Evolutionary conservation across 2,888 invertebrate genomes (phyloP), one percentile per base, ranked within the genome.

Genomic region (Fragum sueziense): DNA sequence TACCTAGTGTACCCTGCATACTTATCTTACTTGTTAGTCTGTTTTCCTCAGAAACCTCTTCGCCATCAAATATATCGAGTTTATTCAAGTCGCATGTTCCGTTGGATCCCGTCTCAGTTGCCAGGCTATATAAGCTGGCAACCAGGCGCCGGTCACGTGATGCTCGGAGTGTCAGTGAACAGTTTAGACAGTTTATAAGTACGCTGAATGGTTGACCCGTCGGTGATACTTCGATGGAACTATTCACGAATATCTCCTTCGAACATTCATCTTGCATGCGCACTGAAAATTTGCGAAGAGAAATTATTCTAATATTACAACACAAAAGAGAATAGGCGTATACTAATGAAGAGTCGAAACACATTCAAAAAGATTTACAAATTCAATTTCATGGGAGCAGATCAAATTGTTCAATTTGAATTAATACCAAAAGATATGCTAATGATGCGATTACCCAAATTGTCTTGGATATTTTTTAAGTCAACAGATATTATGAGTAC

Each of bases 11-110:
- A 22, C 57, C 22, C 14, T n/a, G 57, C n/a, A n/a, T 17, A 61
- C n/a, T 25, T 31, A 17, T 62, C 74, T 70, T 51, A 79, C 79
- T 70, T 41, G 79, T 74, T 7, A 79, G 34, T 1, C 57, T 57
- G 11, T 71, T 37, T 29, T 51, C 17, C 6, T 25, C 27, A 37
- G 70, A 57, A 3, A 51, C 37, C 1, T n/a, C 6, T 4, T 52
- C 47, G 0, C 76, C 80, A 29, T 80, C 74, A 27, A 70, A 80
- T 20, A 80, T 59, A 37, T 80, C 80, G 20, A 80, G 71, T 51
- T 76, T 62, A 59, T 74, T 80, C 2, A 57, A 7, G 27, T 52
- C 74, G 33, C 80, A 80, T n/a, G 7, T 61, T 14, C 51, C 70
- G 29, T 57, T 65, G 9, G 41, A 25, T n/a, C 51, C 41, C 14